Evolutionary conservation across 2,113 vertebrate species (phyloP), one percentile per base, ranked within the genome.

Genomic region (Tichodroma muraria): DNA sequence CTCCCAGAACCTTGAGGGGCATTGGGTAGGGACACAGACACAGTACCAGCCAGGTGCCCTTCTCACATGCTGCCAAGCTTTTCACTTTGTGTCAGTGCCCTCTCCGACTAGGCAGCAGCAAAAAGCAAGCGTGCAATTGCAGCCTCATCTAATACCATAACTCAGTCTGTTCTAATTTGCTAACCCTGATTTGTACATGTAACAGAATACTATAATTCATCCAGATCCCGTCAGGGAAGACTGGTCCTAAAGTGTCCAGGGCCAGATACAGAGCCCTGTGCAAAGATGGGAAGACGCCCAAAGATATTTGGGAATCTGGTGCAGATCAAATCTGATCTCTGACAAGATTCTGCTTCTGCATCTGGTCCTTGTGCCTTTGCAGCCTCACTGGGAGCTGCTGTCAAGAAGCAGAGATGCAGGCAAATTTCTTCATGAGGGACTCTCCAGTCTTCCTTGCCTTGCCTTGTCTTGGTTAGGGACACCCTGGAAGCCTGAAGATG

Each of bases 101-200:
- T 45, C 79, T 53, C 42, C 0, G 0, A 59, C 4, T 24, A 44
- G 56, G 66, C 79, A 88, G 81, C 49, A 85, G 66, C 82, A 77
- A 71, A 70, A 73, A 59, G 35, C 31, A 40, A 53, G 44, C 2
- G 0, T 25, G 37, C 52, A 85, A 18, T 8, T 11, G 2, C 40
- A 79, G 80, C 7, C 2, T 71, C 80, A 49, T 84, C 64, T 66
- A 65, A 83, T 28, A 70, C 56, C 59, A 82, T 21, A 40, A 45
- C 85, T 95, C 76, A 53, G 59, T 76, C 80, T 38, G 31, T 16
- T 81, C 69, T 91, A 33, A 75, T 93, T 90, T 92, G 76, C 88
- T 84, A 76, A 64, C 85, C n/a, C n/a, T n/a, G n/a, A n/a, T n/a
- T 91, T 20, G 20, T 49, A 30, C 33, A 10, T 56, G 30, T 47